Evolutionary conservation across 2,113 vertebrate species (phyloP), one percentile per base, ranked within the genome.

Genomic region (Eulemur rufifrons): DNA sequence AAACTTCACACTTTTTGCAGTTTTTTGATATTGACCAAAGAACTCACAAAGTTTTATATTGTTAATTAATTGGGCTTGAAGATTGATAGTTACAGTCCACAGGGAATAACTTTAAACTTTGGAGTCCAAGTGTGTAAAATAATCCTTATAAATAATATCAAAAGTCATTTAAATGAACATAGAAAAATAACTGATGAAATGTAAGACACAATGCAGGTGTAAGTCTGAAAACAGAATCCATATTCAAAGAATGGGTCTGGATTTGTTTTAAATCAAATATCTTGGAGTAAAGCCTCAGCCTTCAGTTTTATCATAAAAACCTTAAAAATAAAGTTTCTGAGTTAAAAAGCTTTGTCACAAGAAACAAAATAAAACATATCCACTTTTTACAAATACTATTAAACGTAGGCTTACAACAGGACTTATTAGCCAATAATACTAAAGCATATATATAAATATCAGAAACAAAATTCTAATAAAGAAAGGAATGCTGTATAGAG

Each of bases 241-340:
- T 81, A 0, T 63, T 59, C 3, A 47, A 84, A 92, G 82, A 50
- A 3, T 47, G 7, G 27, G 17, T 54, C 8, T 83, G 25, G 2
- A 59, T 61, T 84, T 77, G 59, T 32, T 85, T 78, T 78, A 68
- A 80, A 59, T 66, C 47, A 95, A 66, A 45, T 89, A 76, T 45
- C 29, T 39, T 20, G 34, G 81, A 88, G 34, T 85, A 66, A 66
- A 83, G 59, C 11, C 2, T 82, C 10, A 80, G 23, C 8, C 12
- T 94, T 59, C 9, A 34, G 2, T 88, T 91, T 94, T 52, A 83
- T 85, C 34, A 64, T 64, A 84, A 71, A 94, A 78, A 1, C 29
- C 32, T 85, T 73, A 85, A 92, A 80, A 92, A 37, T 61, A 12
- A 81, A 88, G 76, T 66, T 91, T 94, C 77, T 83, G 21, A 90